A percentile compares a stretch with the other conserved stretches of the same genome.
Conservation (phyloP, 2,797 vertebrate species). For the Siniperca undulata region DNA sequence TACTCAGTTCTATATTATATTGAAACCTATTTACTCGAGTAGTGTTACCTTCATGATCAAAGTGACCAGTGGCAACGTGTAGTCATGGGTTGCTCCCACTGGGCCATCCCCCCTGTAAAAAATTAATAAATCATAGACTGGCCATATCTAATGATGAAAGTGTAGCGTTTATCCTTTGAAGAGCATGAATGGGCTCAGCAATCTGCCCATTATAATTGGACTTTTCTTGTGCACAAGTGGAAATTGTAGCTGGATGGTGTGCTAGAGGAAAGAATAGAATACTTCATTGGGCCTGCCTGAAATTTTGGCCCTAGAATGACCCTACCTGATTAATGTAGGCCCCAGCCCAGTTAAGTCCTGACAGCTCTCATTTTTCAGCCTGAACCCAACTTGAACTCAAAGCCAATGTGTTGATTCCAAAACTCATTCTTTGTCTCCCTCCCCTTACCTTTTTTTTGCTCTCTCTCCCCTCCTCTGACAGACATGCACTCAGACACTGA, state of each 20-base stretch:
- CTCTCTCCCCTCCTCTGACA: background rate
- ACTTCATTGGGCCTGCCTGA: background rate
- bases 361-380: background rate
- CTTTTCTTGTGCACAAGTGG: background rate
- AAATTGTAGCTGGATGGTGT: background rate
- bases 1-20: too few relatives aligned
- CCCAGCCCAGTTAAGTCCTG: background rate
- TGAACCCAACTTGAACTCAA: background rate
- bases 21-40: too few relatives aligned
- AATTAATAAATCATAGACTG: too few relatives aligned
- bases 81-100: too few relatives aligned
- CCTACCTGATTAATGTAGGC: background rate
- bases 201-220: background rate
- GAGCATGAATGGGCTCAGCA: background rate
- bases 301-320: background rate
- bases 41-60: too few relatives aligned
- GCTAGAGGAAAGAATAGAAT: too few relatives aligned
- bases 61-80: too few relatives aligned
- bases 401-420: background rate
- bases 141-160: background rate
- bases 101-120: too few relatives aligned
- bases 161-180: background rate
- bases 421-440: background rate
- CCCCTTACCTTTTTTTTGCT: background rate
- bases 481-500: background rate